phyloP scores from a whole-genome alignment of 2,113 vertebrate genomes.

The Terrapene triunguis region DNA sequence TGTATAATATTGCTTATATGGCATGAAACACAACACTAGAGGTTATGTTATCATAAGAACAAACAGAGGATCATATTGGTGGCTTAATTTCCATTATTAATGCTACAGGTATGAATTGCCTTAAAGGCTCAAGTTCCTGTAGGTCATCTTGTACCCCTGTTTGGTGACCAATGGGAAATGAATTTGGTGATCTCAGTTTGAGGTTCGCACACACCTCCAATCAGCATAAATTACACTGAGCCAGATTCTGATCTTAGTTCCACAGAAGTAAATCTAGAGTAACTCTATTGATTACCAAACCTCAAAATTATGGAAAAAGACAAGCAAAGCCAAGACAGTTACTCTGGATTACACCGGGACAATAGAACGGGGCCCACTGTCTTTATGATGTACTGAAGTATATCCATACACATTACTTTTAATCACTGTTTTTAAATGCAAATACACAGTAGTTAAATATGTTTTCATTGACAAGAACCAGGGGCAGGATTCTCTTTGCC shows the following conservation, averaged over 20 bases:
- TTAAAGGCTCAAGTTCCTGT: not conserved
- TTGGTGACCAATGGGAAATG: not conserved
- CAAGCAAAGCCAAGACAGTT: not conserved
- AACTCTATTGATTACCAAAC: not conserved
- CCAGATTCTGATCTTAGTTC: not conserved
- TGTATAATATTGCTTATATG: not conserved
- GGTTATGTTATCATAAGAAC: not conserved
- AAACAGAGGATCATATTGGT: not conserved
- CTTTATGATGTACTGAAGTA: not conserved
- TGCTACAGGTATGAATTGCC: not conserved
- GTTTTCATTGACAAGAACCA: not conserved
- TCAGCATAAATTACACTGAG: not conserved
- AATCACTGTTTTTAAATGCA: not conserved
- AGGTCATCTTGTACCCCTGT: not conserved
- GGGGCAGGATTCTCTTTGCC: not conserved
- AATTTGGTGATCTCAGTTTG: not conserved
- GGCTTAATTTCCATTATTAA: not conserved
- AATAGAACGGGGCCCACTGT: not conserved
- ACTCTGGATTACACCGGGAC: not conserved
- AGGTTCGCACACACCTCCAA: not conserved
- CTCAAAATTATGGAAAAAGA: not conserved
- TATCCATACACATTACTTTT: not conserved
- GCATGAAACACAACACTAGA: not conserved
- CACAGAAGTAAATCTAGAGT: not conserved
- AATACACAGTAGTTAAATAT: not conserved